Evolutionary conservation across 2,797 vertebrate species (phyloP).

Genomic region (Xenops minutus): DNA sequence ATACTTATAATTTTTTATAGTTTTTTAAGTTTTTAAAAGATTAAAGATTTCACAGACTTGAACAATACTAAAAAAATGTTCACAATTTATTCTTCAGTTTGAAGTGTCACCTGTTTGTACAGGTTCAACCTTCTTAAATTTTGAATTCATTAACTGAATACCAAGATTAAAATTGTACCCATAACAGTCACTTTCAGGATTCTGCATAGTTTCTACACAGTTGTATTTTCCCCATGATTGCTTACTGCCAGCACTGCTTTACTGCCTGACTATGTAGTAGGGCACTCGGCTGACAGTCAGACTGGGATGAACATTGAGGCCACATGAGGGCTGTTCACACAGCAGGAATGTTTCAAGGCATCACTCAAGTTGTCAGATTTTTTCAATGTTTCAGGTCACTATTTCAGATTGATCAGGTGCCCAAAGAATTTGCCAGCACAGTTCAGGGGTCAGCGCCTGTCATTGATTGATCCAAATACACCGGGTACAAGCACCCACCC

Average conservation of each 20-base stretch:
- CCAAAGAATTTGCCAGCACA: neutral
- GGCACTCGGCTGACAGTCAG: neutral
- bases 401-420: neutral
- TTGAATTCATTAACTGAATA: neutral
- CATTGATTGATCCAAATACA: fast-evolving
- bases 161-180: neutral
- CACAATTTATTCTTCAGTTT: neutral
- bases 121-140: neutral
- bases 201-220: neutral
- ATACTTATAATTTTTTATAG: neutral
- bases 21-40: neutral
- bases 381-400: neutral
- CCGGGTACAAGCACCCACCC: fast-evolving
- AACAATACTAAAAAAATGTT: neutral
- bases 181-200: neutral
- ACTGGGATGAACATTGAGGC: neutral
- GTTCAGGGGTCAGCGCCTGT: neutral
- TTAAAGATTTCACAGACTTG: neutral
- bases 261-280: neutral
- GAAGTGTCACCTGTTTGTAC: neutral
- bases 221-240: neutral
- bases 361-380: neutral
- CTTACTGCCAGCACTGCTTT: neutral
- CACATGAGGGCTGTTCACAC: neutral
- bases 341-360: neutral